Evolutionary conservation across 64 coral and sea anemone species (phyloP), one percentile per base, ranked within the genome.

Genomic region (Platygyra sinensis): DNA sequence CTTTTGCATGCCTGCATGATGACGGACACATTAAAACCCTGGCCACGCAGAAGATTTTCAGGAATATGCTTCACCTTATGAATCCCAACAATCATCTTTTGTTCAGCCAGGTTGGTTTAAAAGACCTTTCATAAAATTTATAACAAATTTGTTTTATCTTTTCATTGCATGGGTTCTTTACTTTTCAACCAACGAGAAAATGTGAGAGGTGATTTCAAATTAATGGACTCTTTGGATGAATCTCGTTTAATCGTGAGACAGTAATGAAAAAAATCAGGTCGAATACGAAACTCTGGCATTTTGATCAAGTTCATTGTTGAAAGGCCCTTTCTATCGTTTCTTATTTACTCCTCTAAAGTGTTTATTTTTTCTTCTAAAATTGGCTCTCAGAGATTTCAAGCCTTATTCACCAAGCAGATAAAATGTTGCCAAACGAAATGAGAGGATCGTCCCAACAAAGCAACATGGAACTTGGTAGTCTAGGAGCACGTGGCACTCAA

Each of bases 341-440:
- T 39, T 39, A n/a, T n/a, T n/a, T n/a, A n/a, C n/a, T n/a, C n/a
- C n/a, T n/a, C n/a, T n/a, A n/a, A n/a, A n/a, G n/a, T n/a, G n/a
- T n/a, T n/a, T n/a, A n/a, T 19, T 15, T 10, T 22, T 89, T 60
- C 17, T 0, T 12, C 75, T 28, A 55, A 52, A 71, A 27, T 46
- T 80, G 4, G 52, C 69, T 32, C 31, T 30, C 75, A 94, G 92
- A 94, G 76, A 94, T 94, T 7, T 87, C 92, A 20, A 94, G 67
- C 79, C 75, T 94, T 72, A 89, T 94, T 67, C 87, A 67, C 14
- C 92, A 94, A 77, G 92, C 86, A 55, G 92, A 94, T 52, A 94
- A 94, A 77, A 51, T 94, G 11, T 89, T 86, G 9, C 92, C 92
- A 61, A 84, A 25, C 28, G 92, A 94, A 27, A 50, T 94, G 49